Evolutionary conservation across 2,113 vertebrate genomes (phyloP), one percentile per base, ranked within the genome.

Genomic region (Delphinapterus leucas): DNA sequence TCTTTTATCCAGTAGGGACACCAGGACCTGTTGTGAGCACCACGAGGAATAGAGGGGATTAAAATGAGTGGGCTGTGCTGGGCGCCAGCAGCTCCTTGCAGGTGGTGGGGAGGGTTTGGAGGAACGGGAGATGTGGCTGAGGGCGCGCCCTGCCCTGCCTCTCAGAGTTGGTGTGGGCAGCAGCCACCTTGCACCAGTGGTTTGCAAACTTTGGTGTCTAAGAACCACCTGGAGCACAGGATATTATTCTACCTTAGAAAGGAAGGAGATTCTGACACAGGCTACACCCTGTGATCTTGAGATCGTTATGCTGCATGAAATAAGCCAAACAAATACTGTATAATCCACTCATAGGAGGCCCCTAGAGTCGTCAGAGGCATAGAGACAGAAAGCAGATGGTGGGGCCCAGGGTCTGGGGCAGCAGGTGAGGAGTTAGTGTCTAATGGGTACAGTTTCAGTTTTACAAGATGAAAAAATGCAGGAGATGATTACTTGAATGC

Each of bases 61-160:
- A 5, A 90, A 31, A 84, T 4, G 0, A 1, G 1, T 0, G 38
- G 17, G 12, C 38, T 3, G 31, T 23, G 33, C 20, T 36, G 3
- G 5, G 25, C 12, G 25, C 14, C 41, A 20, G 38, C 33, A 15
- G 17, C 55, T 47, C 31, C n/a, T 53, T 5, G 44, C 10, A 14
- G 36, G 61, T 0, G 20, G 38, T 38, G 38, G 38, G 38, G 38
- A 44, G 63, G 12, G 28, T 5, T 6, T 6, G 61, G 3, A 1
- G 8, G 63, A 6, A 6, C 3, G 0, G 47, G n/a, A 0, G 1
- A 12, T 4, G 63, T 0, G 15, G 63, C 0, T 0, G 3, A 41
- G 26, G 49, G 36, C 9, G 12, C 1, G 0, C 9, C 8, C 36
- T 3, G 21, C 33, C 12, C 4, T 20, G 28, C 23, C 8, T 23